Conservation (phyloP, 2,113 vertebrate species). For the Festucalex cinctus region DNA sequence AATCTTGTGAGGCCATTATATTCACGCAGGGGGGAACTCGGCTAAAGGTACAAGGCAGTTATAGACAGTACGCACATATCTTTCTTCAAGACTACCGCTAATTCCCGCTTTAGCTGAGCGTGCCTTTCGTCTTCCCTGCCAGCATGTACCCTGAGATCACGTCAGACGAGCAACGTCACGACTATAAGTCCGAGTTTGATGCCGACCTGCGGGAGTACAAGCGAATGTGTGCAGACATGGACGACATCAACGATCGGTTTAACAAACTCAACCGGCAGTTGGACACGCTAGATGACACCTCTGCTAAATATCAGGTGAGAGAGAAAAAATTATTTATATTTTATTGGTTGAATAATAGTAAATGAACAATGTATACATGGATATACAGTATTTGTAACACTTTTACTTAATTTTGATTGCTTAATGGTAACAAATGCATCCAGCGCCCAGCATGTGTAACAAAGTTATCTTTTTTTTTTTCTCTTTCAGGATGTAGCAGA, state of each 20-base stretch:
- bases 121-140: constrained; percentile 3
- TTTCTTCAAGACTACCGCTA: not conserved
- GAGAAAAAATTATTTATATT: not conserved
- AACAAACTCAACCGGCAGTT: constrained; percentile 80
- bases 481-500: constrained; percentile 73
- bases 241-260: constrained; percentile 78
- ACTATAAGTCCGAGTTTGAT: constrained; percentile 83
- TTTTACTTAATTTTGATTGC: not conserved
- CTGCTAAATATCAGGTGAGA: constrained; percentile 78
- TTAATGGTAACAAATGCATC: not conserved
- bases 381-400: not conserved
- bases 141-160: constrained; percentile 79
- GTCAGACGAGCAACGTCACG: constrained; percentile 70
- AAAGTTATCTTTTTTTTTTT: not conserved
- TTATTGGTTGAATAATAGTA: not conserved
- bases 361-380: not conserved
- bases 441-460: not conserved
- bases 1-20: constrained; percentile 60
- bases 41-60: constrained; percentile 51
- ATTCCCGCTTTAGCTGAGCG: not conserved
- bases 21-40: constrained; percentile 51
- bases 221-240: constrained; percentile 81
- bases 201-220: constrained; percentile 77
- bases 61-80: not conserved
- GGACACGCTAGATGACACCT: constrained; percentile 73